Evolutionary conservation across 1,140 invertebrate genomes (phyloP).

Genomic region (Olivierus martensii): DNA sequence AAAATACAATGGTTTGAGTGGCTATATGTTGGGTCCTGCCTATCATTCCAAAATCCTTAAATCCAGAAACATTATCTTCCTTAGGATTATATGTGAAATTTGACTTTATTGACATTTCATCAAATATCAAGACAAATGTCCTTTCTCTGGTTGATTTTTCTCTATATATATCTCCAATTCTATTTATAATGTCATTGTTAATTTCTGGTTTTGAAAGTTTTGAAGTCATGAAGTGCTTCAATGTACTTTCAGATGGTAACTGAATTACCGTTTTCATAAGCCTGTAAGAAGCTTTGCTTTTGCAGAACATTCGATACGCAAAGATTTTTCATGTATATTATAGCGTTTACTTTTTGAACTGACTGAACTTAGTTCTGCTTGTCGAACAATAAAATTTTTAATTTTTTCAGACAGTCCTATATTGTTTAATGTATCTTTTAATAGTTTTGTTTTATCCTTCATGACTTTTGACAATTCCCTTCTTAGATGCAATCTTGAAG

Average conservation of each 20-base stretch:
- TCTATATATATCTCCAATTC: conserved; percentile 16
- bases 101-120: conserved; percentile 26
- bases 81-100: conserved; percentile 21
- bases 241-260: neutral
- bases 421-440: too few species aligned
- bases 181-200: neutral
- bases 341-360: too few species aligned
- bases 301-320: neutral
- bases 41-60: conserved; percentile 19
- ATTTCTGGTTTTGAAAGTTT: too few species aligned
- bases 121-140: conserved; percentile 25
- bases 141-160: conserved; percentile 21
- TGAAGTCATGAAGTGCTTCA: neutral
- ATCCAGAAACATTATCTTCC: conserved; percentile 22
- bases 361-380: too few species aligned
- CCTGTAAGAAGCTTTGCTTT: neutral
- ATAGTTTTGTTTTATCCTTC: too few species aligned
- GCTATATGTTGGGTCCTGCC: conserved; percentile 17
- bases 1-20: conserved; percentile 26
- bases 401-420: too few species aligned
- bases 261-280: neutral
- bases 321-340: neutral
- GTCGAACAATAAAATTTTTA: too few species aligned
- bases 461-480: too few species aligned
- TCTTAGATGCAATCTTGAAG: too few species aligned